phyloP scores from a whole-genome alignment of 2,888 invertebrate species.

The Miltochrista miniata region DNA sequence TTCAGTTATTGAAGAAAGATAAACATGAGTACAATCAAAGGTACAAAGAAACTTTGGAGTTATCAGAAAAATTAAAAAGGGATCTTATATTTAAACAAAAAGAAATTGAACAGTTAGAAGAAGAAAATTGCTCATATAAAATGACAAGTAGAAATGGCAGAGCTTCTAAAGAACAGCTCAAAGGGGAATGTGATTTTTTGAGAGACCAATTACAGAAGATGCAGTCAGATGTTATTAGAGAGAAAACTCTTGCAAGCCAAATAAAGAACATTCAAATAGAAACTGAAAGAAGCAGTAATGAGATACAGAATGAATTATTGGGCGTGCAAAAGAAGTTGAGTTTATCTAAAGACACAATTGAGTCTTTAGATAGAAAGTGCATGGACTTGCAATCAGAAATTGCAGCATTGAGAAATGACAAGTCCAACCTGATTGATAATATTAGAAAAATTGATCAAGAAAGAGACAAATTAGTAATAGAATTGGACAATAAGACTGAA shows the following conservation, averaged over 20 bases:
- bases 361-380: constrained; percentile 83
- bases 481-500: constrained; percentile 89
- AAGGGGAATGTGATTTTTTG: constrained; percentile 72
- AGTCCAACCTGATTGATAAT: constrained; percentile 84
- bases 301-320: constrained; percentile 87
- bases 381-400: constrained; percentile 85
- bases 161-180: constrained; percentile 70
- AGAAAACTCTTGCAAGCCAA: constrained; percentile 76
- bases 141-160: constrained; percentile 71
- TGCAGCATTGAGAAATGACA: constrained; percentile 84
- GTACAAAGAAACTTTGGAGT: constrained; percentile 65
- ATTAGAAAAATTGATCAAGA: constrained; percentile 87
- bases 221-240: constrained; percentile 75
- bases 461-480: constrained; percentile 86
- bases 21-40: constrained; percentile 69
- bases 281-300: constrained; percentile 88
- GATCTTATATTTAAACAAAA: constrained; percentile 70
- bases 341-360: constrained; percentile 83
- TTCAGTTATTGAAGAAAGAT: constrained; percentile 63
- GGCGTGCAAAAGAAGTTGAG: constrained; percentile 86
- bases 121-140: constrained; percentile 76
- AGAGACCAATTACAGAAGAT: constrained; percentile 74
- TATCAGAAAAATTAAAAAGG: constrained; percentile 68
- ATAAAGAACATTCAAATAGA: constrained; percentile 89
- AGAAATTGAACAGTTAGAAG: constrained; percentile 70